Evolutionary conservation across 2,113 vertebrate genomes (phyloP).

Genomic region (Typhlomys cinereus): DNA sequence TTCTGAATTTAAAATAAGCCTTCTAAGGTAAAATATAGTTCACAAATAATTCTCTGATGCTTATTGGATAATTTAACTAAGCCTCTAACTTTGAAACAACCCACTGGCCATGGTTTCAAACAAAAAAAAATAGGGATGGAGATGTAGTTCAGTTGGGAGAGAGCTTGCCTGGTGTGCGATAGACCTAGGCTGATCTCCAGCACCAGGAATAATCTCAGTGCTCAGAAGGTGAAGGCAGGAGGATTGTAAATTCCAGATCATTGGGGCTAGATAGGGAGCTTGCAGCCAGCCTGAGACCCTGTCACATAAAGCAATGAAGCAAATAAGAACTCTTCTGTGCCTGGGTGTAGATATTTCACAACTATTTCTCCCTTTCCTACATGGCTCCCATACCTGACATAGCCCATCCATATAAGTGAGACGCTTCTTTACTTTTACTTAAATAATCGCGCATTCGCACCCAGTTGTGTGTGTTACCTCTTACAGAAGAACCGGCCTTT

Average conservation of each 20-base stretch:
- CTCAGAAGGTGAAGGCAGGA: not conserved
- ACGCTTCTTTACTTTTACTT: not conserved
- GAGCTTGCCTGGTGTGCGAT: not conserved
- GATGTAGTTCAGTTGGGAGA: too few species aligned
- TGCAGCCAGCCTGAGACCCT: not conserved
- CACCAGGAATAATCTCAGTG: not conserved
- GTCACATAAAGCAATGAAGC: not conserved
- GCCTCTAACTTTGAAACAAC: not conserved
- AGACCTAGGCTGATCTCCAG: not conserved
- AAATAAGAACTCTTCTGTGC: not conserved
- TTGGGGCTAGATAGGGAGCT: not conserved
- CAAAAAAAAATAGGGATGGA: not conserved
- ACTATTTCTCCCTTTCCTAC: not conserved
- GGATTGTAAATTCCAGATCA: not conserved
- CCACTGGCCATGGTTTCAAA: not conserved
- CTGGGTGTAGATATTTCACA: not conserved
- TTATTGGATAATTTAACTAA: conserved; percentile 37
- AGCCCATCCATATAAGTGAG: not conserved
- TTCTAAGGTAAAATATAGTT: not conserved
- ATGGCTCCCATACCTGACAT: not conserved
- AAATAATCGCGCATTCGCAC: not conserved
- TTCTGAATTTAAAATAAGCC: conserved; percentile 20
- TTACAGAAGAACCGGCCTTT: not conserved
- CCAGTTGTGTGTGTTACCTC: not conserved
- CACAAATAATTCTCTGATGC: conserved; percentile 5